phyloP scores from a whole-genome alignment of 2,797 vertebrate species.

The Hypotaenidia philippensis region DNA sequence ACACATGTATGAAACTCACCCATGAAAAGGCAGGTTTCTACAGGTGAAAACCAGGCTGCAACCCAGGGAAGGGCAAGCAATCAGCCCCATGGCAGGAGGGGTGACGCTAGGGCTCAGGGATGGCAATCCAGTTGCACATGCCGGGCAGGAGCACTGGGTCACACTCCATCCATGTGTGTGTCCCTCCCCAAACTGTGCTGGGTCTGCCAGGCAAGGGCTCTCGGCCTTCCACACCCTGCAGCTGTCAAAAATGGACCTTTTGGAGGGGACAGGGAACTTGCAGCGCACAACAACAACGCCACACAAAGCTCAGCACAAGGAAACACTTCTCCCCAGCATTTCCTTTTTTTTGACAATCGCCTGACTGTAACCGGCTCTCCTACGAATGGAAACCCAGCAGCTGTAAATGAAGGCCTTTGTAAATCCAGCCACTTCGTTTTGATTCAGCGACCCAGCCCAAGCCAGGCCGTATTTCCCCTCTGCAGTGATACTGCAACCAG shows the following conservation, averaged over 20 bases:
- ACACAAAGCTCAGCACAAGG: neutral
- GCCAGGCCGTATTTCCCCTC: neutral
- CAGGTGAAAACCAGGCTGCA: fast-evolving
- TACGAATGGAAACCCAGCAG: neutral
- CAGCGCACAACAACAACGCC: neutral
- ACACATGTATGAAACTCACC: neutral
- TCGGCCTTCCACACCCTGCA: neutral
- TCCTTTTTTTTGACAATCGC: neutral
- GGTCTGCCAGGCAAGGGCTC: neutral
- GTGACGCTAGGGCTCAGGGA: neutral
- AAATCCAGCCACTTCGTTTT: neutral
- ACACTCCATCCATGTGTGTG: no score
- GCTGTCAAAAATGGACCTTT: fast-evolving
- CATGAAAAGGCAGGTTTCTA: neutral
- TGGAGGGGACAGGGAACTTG: neutral
- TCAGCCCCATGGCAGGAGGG: neutral
- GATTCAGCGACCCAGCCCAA: neutral
- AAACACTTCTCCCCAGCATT: neutral
- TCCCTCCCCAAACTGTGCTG: fast-evolving
- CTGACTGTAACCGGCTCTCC: neutral
- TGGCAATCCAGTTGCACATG: neutral
- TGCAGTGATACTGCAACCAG: neutral
- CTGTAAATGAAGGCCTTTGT: neutral
- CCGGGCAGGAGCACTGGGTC: neutral
- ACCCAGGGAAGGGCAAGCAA: neutral